phyloP scores from a whole-genome alignment of 1,140 invertebrate genomes.

The Platorchestia sp. region DNA sequence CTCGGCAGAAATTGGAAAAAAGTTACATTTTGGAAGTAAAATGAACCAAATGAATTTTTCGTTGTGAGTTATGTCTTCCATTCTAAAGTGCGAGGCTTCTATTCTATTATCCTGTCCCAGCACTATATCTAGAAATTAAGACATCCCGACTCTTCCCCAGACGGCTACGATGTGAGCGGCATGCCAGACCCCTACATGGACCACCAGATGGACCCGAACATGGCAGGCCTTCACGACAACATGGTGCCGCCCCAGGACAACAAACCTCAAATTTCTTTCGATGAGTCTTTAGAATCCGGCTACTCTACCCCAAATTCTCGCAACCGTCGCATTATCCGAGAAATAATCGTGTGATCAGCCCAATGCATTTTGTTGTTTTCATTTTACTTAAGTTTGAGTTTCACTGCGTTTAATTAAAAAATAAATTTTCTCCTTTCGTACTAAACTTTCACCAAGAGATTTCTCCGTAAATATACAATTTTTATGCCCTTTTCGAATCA shows the following conservation, averaged over 20 bases:
- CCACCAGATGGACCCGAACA: slow-evolving; percentile 69
- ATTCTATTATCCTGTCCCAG: too few species aligned
- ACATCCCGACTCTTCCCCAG: slow-evolving; percentile 76
- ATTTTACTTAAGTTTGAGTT: background rate
- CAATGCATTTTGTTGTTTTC: background rate
- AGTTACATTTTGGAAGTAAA: too few species aligned
- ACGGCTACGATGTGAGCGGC: slow-evolving; percentile 94
- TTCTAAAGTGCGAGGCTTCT: too few species aligned
- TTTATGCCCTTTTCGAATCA: background rate
- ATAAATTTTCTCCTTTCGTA: background rate
- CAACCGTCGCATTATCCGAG: slow-evolving; percentile 88
- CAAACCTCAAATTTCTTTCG: slow-evolving; percentile 83
- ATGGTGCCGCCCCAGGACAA: slow-evolving; percentile 66
- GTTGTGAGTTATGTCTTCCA: too few species aligned
- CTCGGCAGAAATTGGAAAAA: too few species aligned
- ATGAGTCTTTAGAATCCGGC: slow-evolving; percentile 91
- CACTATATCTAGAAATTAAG: too few species aligned
- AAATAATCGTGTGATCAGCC: slow-evolving; percentile 88
- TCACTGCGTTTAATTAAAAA: background rate
- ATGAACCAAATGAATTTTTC: too few species aligned
- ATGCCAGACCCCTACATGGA: slow-evolving; percentile 89
- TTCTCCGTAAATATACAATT: background rate
- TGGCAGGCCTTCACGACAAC: slow-evolving; percentile 58
- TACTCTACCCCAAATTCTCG: slow-evolving; percentile 93
- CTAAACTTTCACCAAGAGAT: background rate